Conservation (phyloP, 2,797 vertebrate genomes). For the Amblyraja radiata region DNA sequence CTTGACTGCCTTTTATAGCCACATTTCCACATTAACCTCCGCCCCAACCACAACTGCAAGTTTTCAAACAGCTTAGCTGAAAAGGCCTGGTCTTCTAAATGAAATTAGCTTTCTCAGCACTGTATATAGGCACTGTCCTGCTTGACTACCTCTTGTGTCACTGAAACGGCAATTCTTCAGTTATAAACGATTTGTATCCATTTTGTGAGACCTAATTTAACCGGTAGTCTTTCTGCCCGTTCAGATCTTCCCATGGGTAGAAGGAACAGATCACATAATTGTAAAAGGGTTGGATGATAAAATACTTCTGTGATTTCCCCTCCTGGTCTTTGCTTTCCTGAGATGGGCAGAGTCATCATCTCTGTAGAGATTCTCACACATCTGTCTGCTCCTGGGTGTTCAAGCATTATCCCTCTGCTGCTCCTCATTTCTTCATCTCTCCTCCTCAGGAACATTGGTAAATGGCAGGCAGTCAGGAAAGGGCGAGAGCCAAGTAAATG, state of each 20-base stretch:
- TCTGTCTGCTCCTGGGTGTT: not conserved
- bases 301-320: not conserved
- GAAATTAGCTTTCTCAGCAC: not conserved
- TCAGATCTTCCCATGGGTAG: not conserved
- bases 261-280: not conserved
- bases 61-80: not conserved
- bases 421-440: not conserved
- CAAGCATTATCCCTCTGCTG: not conserved
- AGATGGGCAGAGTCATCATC: not conserved
- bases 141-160: not conserved
- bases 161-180: not conserved
- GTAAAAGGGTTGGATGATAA: not conserved
- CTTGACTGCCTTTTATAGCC: not conserved
- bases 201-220: not conserved
- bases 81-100: not conserved
- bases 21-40: not conserved
- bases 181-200: not conserved
- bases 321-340: not conserved
- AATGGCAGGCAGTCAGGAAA: not conserved
- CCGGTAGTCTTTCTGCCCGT: too few species aligned
- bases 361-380: too few species aligned
- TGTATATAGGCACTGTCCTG: not conserved
- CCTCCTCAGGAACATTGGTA: not conserved
- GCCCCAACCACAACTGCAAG: not conserved
- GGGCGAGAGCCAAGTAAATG: not conserved